A percentile compares a stretch with the other conserved stretches of the same genome.
Conservation (phyloP, 2,113 vertebrate species). For the Taxidea taxus region DNA sequence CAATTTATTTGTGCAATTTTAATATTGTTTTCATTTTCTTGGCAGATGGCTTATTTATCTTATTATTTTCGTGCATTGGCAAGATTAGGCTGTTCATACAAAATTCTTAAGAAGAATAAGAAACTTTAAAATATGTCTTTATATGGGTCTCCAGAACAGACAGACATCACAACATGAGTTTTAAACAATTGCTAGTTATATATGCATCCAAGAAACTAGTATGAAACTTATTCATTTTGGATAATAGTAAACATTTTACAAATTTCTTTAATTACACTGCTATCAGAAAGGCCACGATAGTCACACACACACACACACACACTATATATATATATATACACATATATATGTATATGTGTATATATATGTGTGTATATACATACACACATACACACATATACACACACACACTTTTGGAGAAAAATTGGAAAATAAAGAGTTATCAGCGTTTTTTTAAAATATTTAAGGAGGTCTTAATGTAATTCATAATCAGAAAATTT, state of each 20-base stretch:
- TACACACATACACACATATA: not conserved
- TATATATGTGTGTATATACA: too few species aligned
- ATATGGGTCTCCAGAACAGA: slow-evolving; percentile 15
- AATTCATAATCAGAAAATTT: slow-evolving; percentile 19
- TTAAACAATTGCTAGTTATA: slow-evolving; percentile 66
- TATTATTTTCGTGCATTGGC: slow-evolving; percentile 63
- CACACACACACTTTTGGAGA: not conserved
- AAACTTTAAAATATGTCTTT: slow-evolving; percentile 55
- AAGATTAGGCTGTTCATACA: slow-evolving; percentile 57
- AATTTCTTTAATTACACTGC: slow-evolving; percentile 46
- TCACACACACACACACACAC: not conserved
- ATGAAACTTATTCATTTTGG: slow-evolving; percentile 51
- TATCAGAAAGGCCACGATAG: slow-evolving; percentile 7
- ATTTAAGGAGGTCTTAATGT: not conserved
- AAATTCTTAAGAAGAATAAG: slow-evolving; percentile 59
- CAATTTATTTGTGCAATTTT: slow-evolving; percentile 58
- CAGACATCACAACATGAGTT: slow-evolving; percentile 40
- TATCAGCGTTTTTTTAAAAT: not conserved
- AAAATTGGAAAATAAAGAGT: not conserved
- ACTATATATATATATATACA: too few species aligned
- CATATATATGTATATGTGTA: too few species aligned
- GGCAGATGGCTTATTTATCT: slow-evolving; percentile 71
- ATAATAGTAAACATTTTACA: slow-evolving; percentile 31
- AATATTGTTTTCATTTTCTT: slow-evolving; percentile 63
- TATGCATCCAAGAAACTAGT: slow-evolving; percentile 47